Conservation (phyloP, 1,140 invertebrate genomes). For the Chironomus tepperi region DNA sequence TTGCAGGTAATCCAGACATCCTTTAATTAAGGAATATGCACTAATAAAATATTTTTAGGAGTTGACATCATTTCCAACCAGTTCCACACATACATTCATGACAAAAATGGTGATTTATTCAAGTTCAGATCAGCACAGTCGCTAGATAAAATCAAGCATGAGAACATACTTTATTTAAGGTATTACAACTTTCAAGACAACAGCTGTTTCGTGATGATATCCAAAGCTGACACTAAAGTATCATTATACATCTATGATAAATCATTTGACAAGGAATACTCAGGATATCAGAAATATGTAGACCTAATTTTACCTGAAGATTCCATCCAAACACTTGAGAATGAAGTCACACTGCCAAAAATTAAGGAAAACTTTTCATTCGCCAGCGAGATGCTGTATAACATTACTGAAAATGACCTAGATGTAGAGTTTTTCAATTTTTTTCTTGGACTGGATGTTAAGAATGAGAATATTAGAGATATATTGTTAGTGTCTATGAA, state of each 20-base stretch:
- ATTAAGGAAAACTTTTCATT: not conserved
- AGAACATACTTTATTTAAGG: not conserved
- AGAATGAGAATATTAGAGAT: not conserved
- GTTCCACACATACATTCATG: not conserved
- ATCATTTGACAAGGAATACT: not conserved
- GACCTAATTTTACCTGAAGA: no score
- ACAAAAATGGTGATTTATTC: not conserved
- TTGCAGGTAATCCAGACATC: not conserved
- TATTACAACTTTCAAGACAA: not conserved
- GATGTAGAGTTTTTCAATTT: not conserved
- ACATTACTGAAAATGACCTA: not conserved
- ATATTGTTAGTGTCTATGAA: not conserved
- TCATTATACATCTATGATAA: not conserved
- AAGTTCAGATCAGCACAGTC: not conserved
- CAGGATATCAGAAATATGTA: no score
- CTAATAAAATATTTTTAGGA: not conserved
- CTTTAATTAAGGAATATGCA: not conserved
- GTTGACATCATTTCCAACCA: not conserved
- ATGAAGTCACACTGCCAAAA: not conserved
- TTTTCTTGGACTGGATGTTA: not conserved
- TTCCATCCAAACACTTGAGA: not conserved
- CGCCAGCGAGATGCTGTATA: not conserved
- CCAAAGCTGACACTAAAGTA: not conserved
- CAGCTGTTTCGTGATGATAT: not conserved
- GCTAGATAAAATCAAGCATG: not conserved